Conservation (phyloP, 2,113 vertebrate species). For the Oncorhynchus keta region DNA sequence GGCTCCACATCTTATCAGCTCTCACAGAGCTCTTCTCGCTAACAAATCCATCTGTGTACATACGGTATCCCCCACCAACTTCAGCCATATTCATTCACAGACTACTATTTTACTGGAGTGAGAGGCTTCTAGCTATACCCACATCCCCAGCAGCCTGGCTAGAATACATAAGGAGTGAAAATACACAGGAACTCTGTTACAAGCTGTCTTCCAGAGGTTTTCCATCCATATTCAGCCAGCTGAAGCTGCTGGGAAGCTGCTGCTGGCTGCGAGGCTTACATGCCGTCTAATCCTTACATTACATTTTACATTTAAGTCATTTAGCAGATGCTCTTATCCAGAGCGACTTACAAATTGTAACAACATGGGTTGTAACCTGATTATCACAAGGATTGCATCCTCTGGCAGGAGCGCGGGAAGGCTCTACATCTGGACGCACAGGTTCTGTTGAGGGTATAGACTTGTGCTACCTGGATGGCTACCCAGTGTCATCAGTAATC, state of each 20-base stretch:
- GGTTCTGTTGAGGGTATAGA: not conserved
- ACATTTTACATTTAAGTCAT: too few species aligned
- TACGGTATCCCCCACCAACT: conserved; percentile 72
- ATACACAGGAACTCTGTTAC: not conserved
- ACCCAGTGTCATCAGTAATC: not conserved
- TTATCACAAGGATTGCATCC: conserved; percentile 30
- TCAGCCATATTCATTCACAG: conserved; percentile 59
- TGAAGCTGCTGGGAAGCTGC: too few species aligned
- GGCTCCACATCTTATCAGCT: conserved; percentile 83
- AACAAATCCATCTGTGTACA: conserved; percentile 30
- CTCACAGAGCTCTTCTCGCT: conserved; percentile 65
- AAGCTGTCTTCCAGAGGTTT: not conserved
- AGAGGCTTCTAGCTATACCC: not conserved
- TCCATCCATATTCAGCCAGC: not conserved
- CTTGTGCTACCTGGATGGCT: too few species aligned
- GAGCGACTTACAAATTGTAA: too few species aligned
- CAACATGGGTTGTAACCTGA: conserved; percentile 44
- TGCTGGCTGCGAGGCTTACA: conserved; percentile 34
- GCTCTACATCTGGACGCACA: not conserved
- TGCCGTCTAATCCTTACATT: conserved; percentile 48
- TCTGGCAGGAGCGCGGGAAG: not conserved
- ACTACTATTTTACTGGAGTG: conserved; percentile 78
- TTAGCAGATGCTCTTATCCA: too few species aligned
- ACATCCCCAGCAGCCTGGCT: not conserved
- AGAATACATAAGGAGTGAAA: not conserved